Percentiles rank a stretch among this genome's conserved stretches.
Evolutionary conservation across 1,140 invertebrate genomes (phyloP).

Genomic region (Calosoma granatense): DNA sequence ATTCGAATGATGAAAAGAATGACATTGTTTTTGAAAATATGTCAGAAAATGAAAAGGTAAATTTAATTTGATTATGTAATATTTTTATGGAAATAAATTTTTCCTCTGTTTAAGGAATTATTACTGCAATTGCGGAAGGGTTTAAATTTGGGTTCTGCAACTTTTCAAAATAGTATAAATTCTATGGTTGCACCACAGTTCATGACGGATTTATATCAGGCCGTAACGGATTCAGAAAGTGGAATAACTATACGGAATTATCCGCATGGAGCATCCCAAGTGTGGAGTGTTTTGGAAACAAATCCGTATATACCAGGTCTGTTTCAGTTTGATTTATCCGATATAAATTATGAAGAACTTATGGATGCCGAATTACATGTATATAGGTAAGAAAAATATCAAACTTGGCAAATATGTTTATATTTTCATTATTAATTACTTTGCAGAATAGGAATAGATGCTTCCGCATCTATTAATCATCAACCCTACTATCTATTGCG

Average conservation of each 20-base stretch:
- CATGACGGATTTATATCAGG: background rate
- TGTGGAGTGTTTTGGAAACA: background rate
- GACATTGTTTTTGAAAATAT: too few relatives aligned
- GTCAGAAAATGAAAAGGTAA: too few relatives aligned
- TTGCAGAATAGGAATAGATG: background rate
- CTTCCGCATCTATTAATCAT: background rate
- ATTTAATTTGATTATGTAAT: too few relatives aligned
- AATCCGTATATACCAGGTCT: background rate
- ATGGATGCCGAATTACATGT: conserved; percentile 9
- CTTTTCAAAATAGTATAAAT: too few relatives aligned
- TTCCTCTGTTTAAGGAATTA: too few relatives aligned
- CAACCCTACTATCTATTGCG: background rate
- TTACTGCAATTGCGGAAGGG: too few relatives aligned
- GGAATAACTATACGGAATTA: background rate
- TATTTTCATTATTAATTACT: background rate
- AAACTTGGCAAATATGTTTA: background rate
- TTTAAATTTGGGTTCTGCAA: too few relatives aligned
- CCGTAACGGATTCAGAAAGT: background rate
- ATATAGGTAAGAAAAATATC: background rate
- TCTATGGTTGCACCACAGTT: too few relatives aligned
- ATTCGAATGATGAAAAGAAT: too few relatives aligned
- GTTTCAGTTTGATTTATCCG: background rate
- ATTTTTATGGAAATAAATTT: too few relatives aligned
- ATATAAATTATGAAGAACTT: background rate
- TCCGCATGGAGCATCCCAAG: background rate